Conservation (phyloP, 1,140 invertebrate genomes). For the Brachionus asplanchnoidis region DNA sequence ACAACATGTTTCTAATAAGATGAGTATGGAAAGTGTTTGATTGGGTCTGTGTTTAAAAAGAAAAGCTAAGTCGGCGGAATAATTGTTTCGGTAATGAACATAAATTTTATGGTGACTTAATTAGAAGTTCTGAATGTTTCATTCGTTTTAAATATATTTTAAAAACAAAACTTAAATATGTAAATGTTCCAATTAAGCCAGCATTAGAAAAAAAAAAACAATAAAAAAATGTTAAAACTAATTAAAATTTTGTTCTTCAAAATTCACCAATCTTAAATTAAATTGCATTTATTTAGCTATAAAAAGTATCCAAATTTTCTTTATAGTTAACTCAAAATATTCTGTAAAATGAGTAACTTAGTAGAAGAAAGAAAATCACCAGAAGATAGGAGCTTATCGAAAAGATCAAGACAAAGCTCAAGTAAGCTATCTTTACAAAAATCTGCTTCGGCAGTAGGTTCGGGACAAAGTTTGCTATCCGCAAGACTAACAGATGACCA, state of each 20-base stretch:
- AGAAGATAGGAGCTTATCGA: not conserved
- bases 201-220: not conserved
- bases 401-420: not conserved
- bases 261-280: not conserved
- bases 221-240: not conserved
- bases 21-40: slow-evolving; percentile 72
- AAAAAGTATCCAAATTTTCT: not conserved
- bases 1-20: slow-evolving; percentile 60
- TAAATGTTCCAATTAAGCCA: not conserved
- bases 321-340: not conserved
- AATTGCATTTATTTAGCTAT: not conserved
- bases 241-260: not conserved
- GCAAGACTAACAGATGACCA: not conserved
- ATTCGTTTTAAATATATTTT: not conserved
- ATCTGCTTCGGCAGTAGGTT: not conserved
- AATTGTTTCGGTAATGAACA: not conserved
- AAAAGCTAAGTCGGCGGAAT: not conserved
- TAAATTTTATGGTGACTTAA: not conserved
- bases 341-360: not conserved
- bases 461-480: not conserved
- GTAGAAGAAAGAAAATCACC: not conserved
- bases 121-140: not conserved
- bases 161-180: not conserved
- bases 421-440: not conserved
- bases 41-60: not conserved